Conservation (phyloP, 1,140 invertebrate genomes). For the Aphis gossypii region DNA sequence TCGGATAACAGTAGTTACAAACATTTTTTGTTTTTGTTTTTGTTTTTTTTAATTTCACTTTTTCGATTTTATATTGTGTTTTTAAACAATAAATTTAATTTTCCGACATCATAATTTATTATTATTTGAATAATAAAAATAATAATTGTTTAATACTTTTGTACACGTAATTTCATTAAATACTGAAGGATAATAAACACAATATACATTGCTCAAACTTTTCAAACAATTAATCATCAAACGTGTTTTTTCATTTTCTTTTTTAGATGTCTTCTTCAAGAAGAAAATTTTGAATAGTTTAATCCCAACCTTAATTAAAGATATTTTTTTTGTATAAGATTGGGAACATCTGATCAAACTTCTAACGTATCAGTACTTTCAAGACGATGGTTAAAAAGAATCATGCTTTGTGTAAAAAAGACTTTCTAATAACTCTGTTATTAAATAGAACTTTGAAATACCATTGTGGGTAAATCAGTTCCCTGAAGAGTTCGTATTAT, state of each 20-base stretch:
- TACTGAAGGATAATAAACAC: not conserved
- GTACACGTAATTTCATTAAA: not conserved
- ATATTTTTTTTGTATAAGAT: not conserved
- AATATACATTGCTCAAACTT: not conserved
- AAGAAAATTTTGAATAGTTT: not conserved
- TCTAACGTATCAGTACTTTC: not conserved
- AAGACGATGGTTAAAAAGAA: not conserved
- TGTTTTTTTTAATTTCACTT: not conserved
- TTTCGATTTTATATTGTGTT: not conserved
- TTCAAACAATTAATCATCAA: conserved; percentile 3
- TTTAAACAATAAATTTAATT: not conserved
- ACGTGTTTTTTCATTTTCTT: not conserved
- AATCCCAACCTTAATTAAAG: not conserved
- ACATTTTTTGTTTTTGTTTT: not conserved
- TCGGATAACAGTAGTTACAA: not conserved
- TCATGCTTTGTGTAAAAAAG: not conserved
- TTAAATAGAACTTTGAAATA: conserved; percentile 18
- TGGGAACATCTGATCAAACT: not conserved
- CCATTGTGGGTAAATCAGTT: not conserved
- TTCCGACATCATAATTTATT: not conserved
- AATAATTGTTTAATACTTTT: conserved; percentile 24
- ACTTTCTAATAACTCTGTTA: not conserved
- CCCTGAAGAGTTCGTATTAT: not conserved
- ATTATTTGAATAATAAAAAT: not conserved
- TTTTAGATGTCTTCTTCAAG: not conserved